A percentile compares a stretch with the other conserved stretches of the same genome.
These are phyloP conservation scores for Bugulina stolonifera DNA, from an alignment of 2,888 invertebrate species.

Conservation along the genomic window DNA sequence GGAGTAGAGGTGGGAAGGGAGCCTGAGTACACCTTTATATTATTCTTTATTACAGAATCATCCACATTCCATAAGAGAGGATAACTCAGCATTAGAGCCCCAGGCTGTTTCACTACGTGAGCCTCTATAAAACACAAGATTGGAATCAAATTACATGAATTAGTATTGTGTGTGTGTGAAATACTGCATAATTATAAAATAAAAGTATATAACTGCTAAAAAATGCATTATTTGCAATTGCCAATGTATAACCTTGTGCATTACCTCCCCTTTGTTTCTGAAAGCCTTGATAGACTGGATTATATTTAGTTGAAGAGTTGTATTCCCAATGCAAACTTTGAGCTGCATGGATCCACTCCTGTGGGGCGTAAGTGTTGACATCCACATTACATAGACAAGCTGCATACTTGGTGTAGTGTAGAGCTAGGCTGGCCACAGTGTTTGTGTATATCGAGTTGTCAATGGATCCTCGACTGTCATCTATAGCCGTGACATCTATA, in stretches of 20 bases:
- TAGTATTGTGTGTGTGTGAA: too few relatives aligned
- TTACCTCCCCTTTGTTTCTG: too few relatives aligned
- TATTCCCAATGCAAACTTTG: constrained; percentile 18
- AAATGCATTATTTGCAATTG: too few relatives aligned
- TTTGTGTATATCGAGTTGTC: constrained; percentile 34
- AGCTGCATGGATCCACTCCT: constrained; percentile 16
- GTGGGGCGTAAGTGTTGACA: background rate
- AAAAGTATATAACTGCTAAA: too few relatives aligned
- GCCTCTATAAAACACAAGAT: too few relatives aligned
- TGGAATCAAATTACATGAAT: too few relatives aligned
- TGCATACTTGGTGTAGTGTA: constrained; percentile 30
- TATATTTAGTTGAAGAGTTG: background rate
- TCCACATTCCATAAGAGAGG: constrained; percentile 48
- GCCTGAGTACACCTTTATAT: constrained; percentile 50
- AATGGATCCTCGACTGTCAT: constrained; percentile 26
- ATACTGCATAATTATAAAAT: too few relatives aligned
- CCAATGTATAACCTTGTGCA: too few relatives aligned
- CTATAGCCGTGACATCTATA: background rate
- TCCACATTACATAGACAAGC: constrained; percentile 29
- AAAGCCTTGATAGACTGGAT: background rate
- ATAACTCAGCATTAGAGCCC: constrained; percentile 53
- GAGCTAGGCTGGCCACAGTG: constrained; percentile 29
- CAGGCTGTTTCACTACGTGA: constrained; percentile 51
- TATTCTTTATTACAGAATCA: constrained; percentile 41
- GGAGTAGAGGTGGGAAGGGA: constrained; percentile 39